Base-by-base conservation (phyloP, 2,888 invertebrate species). In the Gymnocheta viridis region DNA sequence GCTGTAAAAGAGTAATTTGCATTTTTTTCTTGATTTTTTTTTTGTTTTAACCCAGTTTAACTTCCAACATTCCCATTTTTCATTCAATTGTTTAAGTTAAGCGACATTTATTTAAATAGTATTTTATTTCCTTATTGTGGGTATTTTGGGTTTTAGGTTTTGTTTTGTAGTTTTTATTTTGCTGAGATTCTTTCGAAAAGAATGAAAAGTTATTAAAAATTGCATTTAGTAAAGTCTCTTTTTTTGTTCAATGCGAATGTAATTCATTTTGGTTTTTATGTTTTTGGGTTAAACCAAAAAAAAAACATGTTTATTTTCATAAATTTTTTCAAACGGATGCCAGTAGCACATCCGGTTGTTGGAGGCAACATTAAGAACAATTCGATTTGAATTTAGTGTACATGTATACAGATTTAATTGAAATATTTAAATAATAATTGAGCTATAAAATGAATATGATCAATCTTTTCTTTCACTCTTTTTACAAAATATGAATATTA, bases 11-110 rank as follows among this genome's bases (percentile, higher is more conserved):
- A 78, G 58, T 78, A 84, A 81, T 84, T 84, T 84, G 62, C 81
- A 79, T 66, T 17, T 76, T 32, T 29, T 62, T 67, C 56, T 74
- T 44, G n/a, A n/a, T 44, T 47, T 1, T 66, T 24, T 27, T 29
- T 60, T 66, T 29, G 41, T 66, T 79, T 67, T 84, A 81, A 84
- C 81, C 84, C 77, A 84, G 77, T 84, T 84, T 78, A 84, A 81
- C 84, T 78, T 73, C 47, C 77, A 79, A 38, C 67, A 60, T 47
- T 60, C 62, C 72, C 47, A 64, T 72, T 72, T 72, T 70, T 54
- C 54, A 47, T 67, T 69, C 77, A 64, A 78, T 84, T 81, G 80
- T 81, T 80, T 79, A 56, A 67, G 67, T 60, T 77, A 74, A 81
- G 77, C 69, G 77, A 84, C 77, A 81, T 81, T 81, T 73, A 80